These are phyloP conservation scores for Rhinophrynus dorsalis DNA, from an alignment of 2,797 vertebrate genomes.

Conservation along the genomic window DNA sequence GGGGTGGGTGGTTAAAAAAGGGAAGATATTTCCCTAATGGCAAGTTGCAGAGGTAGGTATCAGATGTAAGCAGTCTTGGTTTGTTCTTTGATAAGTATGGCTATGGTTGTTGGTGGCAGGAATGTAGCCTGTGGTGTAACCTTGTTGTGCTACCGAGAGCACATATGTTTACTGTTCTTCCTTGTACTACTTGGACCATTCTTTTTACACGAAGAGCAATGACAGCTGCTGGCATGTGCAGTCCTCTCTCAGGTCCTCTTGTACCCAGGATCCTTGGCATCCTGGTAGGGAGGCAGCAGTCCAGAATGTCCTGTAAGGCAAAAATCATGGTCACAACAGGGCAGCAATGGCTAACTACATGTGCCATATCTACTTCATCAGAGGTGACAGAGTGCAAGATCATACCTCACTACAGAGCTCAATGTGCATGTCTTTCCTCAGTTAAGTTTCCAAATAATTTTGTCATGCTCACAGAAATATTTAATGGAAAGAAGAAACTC, in stretches of 20 bases:
- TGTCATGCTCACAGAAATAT: too few relatives aligned
- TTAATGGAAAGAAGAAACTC: too few relatives aligned
- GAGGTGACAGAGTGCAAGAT: too few relatives aligned
- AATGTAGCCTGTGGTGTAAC: background rate
- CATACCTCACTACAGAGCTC: too few relatives aligned
- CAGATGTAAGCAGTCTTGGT: constrained; percentile 22
- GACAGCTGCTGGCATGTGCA: constrained; percentile 77
- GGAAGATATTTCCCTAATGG: constrained; percentile 1
- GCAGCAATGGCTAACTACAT: too few relatives aligned
- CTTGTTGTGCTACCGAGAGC: background rate
- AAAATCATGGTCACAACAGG: constrained; percentile 3
- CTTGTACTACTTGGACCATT: background rate
- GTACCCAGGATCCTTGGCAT: constrained; percentile 83
- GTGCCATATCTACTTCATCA: too few relatives aligned
- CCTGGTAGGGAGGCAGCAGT: constrained; percentile 69
- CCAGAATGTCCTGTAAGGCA: constrained; percentile 78
- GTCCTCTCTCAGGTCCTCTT: constrained; percentile 67
- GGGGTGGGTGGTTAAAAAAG: too few relatives aligned
- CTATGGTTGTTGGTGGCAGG: background rate
- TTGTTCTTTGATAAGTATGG: background rate
- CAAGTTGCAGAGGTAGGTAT: constrained; percentile 31
- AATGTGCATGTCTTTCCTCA: too few relatives aligned
- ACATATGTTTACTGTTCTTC: background rate
- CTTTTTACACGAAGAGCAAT: constrained; percentile 75
- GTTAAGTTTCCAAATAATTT: too few relatives aligned